Evolutionary conservation across 2,113 vertebrate genomes (phyloP).

Genomic region (Calypte anna): DNA sequence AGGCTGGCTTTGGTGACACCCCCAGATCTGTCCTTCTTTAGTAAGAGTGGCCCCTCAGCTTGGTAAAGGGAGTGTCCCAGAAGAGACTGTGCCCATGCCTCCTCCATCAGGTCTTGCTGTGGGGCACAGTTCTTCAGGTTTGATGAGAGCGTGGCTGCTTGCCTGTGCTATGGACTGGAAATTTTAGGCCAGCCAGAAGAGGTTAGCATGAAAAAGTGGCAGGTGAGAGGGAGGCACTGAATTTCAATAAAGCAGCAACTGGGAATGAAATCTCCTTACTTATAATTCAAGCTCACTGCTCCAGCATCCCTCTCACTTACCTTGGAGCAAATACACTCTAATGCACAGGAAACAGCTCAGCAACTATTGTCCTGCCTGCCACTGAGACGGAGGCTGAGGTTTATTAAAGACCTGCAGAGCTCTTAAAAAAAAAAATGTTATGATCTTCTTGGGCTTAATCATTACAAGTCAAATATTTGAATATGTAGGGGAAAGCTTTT

Average conservation of each 20-base stretch:
- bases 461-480: slow-evolving; percentile 56
- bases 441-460: neutral
- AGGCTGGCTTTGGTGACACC: neutral
- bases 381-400: neutral
- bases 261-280: slow-evolving; percentile 42
- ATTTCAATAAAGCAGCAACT: slow-evolving; percentile 57
- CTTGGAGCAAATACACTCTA: slow-evolving; percentile 53
- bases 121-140: accelerated
- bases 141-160: neutral
- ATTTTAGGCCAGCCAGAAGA: neutral
- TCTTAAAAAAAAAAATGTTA: neutral
- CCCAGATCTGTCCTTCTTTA: accelerated
- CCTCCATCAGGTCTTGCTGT: neutral
- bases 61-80: accelerated
- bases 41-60: neutral
- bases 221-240: slow-evolving; percentile 41
- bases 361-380: slow-evolving; percentile 1
- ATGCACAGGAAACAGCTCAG: slow-evolving; percentile 55
- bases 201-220: slow-evolving; percentile 18
- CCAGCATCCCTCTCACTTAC: neutral
- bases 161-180: neutral
- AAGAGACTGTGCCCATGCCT: neutral
- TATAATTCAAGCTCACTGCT: neutral
- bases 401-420: slow-evolving; percentile 56
- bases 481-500: slow-evolving; percentile 17